phyloP scores from a whole-genome alignment of 2,113 vertebrate genomes.

The Corydoras maculifer region DNA sequence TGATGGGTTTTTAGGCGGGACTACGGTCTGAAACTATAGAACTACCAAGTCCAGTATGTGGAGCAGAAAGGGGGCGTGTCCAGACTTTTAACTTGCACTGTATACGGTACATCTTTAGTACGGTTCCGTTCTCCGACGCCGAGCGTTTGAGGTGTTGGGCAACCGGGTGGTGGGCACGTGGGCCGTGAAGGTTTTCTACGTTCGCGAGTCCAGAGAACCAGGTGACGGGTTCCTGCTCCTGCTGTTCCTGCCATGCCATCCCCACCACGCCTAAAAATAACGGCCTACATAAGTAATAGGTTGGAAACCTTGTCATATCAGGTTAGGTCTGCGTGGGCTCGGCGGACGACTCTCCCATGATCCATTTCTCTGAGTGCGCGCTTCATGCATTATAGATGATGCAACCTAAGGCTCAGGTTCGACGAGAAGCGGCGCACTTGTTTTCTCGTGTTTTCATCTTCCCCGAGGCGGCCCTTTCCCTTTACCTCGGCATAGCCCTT shows the following conservation, averaged over 20 bases:
- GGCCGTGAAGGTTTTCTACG: neutral
- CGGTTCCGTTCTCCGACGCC: no score
- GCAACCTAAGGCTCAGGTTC: constrained; percentile 53
- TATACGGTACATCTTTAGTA: no score
- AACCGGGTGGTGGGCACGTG: no score
- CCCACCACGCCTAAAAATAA: constrained; percentile 45
- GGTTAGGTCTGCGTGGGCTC: constrained; percentile 45
- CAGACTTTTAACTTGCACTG: no score
- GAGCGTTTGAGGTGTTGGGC: no score
- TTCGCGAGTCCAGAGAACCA: neutral
- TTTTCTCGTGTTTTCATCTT: constrained; percentile 40
- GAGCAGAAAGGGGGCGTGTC: no score
- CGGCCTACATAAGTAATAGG: constrained; percentile 33
- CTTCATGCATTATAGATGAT: constrained; percentile 61
- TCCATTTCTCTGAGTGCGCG: constrained; percentile 52
- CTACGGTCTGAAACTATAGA: no score
- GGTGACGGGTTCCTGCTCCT: neutral
- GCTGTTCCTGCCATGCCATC: neutral
- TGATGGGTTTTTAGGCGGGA: no score
- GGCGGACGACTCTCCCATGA: constrained; percentile 46
- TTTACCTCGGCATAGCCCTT: constrained; percentile 45
- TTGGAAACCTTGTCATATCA: constrained; percentile 39
- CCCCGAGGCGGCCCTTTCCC: constrained; percentile 41
- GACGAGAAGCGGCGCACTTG: constrained; percentile 44
- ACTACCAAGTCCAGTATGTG: no score